These are phyloP conservation scores for Pygocentrus nattereri DNA, from an alignment of 2,797 vertebrate genomes.

Conservation along the genomic window DNA sequence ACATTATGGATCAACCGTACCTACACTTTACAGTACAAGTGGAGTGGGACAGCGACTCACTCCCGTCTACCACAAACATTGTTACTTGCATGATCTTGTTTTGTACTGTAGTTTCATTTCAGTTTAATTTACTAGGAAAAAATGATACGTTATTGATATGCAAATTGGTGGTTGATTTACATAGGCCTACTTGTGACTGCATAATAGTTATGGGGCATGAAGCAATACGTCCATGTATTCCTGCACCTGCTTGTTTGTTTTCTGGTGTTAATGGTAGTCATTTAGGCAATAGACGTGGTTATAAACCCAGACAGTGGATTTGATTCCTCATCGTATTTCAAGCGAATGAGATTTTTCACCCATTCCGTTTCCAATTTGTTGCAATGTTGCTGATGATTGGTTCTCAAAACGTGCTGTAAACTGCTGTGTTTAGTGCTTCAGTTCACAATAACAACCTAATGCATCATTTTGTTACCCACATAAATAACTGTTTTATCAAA, in stretches of 20 bases:
- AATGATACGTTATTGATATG: neutral
- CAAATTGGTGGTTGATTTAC: neutral
- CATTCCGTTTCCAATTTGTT: neutral
- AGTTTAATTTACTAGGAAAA: neutral
- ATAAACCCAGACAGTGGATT: neutral
- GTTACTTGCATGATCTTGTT: neutral
- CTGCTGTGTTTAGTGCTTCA: neutral
- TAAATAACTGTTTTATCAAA: neutral
- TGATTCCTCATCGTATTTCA: neutral
- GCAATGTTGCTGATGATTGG: neutral
- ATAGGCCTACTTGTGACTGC: neutral
- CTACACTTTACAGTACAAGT: neutral
- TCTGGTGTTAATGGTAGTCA: neutral
- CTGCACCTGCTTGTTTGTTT: neutral
- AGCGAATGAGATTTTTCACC: neutral
- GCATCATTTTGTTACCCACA: neutral
- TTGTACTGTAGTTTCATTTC: neutral
- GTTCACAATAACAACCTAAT: neutral
- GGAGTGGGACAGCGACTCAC: neutral
- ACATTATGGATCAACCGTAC: constrained; percentile 2
- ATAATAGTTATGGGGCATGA: neutral
- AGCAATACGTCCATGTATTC: neutral
- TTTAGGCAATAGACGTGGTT: neutral
- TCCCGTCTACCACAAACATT: neutral
- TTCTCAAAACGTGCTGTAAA: neutral